Percentiles rank a stretch among this genome's conserved stretches.
phyloP scores from a whole-genome alignment of 2,888 invertebrate genomes.

The Athrips mouffetella region DNA sequence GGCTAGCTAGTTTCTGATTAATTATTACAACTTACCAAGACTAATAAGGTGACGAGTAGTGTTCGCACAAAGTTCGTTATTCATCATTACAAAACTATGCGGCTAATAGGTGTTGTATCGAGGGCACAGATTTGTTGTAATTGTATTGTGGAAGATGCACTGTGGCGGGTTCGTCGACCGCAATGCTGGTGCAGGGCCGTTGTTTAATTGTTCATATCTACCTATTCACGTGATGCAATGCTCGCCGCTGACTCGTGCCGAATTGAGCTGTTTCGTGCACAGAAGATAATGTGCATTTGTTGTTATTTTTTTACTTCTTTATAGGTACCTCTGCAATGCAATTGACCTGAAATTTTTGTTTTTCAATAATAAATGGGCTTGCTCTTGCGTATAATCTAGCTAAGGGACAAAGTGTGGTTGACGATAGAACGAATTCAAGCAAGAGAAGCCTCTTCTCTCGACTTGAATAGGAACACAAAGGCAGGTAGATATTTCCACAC shows the following conservation, averaged over 20 bases:
- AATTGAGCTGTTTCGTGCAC: constrained; percentile 10
- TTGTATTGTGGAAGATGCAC: constrained; percentile 27
- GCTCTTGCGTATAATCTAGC: no score
- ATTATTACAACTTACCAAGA: not conserved
- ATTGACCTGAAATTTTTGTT: no score
- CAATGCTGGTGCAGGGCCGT: constrained; percentile 34
- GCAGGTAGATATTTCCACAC: no score
- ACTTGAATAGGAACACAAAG: no score
- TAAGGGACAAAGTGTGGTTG: no score
- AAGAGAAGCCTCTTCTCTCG: no score
- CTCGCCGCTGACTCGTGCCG: constrained; percentile 21
- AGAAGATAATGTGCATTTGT: constrained; percentile 11
- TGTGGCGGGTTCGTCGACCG: constrained; percentile 45
- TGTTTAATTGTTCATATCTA: constrained; percentile 46
- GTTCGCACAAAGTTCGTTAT: constrained; percentile 4
- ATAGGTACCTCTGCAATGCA: no score
- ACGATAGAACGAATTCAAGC: no score
- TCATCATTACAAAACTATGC: constrained; percentile 10
- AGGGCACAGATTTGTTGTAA: constrained; percentile 33
- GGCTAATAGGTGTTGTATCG: constrained; percentile 30
- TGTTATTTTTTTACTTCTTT: no score
- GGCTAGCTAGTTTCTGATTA: not conserved
- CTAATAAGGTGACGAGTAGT: not conserved
- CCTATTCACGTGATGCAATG: constrained; percentile 52
- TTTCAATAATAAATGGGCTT: no score